A percentile compares a stretch with the other conserved stretches of the same genome.
Conservation (phyloP, 2,797 vertebrate genomes). For the Calcarius lapponicus region DNA sequence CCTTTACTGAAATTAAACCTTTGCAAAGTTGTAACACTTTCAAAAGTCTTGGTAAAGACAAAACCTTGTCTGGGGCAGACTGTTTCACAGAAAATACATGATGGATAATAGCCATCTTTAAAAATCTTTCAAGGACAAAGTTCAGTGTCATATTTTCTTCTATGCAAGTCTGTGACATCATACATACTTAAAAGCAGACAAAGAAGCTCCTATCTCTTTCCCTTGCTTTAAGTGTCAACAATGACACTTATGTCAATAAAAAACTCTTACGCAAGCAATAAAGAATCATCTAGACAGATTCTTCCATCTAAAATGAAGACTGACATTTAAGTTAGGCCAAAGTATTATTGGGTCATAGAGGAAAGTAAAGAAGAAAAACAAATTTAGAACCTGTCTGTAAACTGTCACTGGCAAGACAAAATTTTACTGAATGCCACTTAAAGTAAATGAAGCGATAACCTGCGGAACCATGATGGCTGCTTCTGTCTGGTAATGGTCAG, state of each 20-base stretch:
- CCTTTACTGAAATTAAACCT: not conserved
- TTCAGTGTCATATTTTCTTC: not conserved
- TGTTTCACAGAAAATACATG: not conserved
- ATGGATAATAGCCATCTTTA: not conserved
- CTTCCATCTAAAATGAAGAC: not conserved
- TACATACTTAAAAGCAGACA: not conserved
- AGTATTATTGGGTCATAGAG: not conserved
- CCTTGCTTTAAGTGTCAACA: not conserved
- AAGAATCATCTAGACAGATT: not conserved
- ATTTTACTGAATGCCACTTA: not conserved
- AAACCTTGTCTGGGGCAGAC: not conserved
- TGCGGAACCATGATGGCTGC: not conserved
- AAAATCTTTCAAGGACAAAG: conserved; percentile 32
- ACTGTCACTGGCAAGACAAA: not conserved
- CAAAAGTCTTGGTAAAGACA: not conserved
- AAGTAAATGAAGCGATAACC: not conserved
- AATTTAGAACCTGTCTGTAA: not conserved
- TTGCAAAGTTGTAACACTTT: not conserved
- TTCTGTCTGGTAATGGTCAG: not conserved
- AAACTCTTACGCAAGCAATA: conserved; percentile 8
- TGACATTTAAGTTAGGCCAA: not conserved
- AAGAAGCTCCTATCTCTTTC: not conserved
- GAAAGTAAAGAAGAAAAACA: not conserved
- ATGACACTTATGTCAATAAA: not conserved
- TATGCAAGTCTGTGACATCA: not conserved